Base-by-base conservation (phyloP, 53 echinoderm and acorn worm species). In the Henricia sp. region DNA sequence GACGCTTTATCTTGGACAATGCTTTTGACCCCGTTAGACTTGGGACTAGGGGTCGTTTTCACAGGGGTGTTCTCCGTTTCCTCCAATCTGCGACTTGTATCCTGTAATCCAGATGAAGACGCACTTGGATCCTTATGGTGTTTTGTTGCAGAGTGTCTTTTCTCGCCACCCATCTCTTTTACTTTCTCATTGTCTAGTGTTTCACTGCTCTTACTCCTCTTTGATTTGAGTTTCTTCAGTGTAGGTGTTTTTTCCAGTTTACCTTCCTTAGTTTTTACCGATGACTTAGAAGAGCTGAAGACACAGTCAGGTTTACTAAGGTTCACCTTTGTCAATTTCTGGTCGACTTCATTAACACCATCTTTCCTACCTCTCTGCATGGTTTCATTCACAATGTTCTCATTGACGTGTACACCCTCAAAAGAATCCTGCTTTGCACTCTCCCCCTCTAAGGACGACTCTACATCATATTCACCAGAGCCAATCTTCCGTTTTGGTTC, bases 391-490 rank as follows among this genome's bases (percentile, higher is more conserved):
- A 14, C 58, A 13, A 58, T 23, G 38, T 2, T 54, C 21, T 23
- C 37, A 41, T 36, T 30, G 34, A 20, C 8, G 4, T 21, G 41
- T 52, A 36, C 23, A 1, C 1, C 6, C 6, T 19, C 14, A 6
- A 16, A 26, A 17, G 34, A n/a, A 51, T 72, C 72, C 50, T 48
- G 52, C 17, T 72, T 21, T n/a, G 23, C 37, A 38, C 13, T 13
- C 25, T 20, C 48, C 43, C 63, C 64, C 32, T 64, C 80, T 34
- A 27, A 25, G 23, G 62, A 64, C 3, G 64, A 80, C 21, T 80
- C 80, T 28, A 64, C 80, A n/a, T 80, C 80, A 50, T 44, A 80
- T 64, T 80, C 64, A 32, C 80, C 80, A 1, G 62, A 48, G 42
- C 30, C 38, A 64, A 80, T 39, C 26, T 13, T 34, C 20, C 4